These are phyloP conservation scores for Ataeniobius toweri DNA, from an alignment of 2,797 vertebrate species.

Conservation along the genomic window DNA sequence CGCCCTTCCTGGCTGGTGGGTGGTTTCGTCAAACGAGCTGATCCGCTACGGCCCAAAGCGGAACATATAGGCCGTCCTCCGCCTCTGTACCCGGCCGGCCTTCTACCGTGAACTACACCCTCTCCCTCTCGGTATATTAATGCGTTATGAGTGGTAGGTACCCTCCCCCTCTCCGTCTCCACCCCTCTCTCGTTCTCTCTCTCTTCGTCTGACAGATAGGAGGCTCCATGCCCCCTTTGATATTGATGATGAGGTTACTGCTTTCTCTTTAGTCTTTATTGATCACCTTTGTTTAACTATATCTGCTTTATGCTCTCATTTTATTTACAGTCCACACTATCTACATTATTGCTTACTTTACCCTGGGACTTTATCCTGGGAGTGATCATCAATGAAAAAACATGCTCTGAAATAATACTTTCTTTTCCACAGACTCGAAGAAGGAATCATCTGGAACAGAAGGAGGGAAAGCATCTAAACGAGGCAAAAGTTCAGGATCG, in stretches of 20 bases:
- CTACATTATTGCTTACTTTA: not conserved
- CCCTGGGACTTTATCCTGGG: slow-evolving; percentile 33
- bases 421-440: slow-evolving; percentile 90
- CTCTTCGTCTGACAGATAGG: slow-evolving; percentile 61
- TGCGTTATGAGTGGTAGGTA: slow-evolving; percentile 99
- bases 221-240: slow-evolving; percentile 58
- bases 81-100: slow-evolving; percentile 86
- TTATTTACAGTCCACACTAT: slow-evolving; percentile 53
- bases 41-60: slow-evolving; percentile 92
- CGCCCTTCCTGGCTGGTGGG: slow-evolving; percentile 87
- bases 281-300: slow-evolving; percentile 76
- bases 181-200: slow-evolving; percentile 74
- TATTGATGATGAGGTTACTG: slow-evolving; percentile 70
- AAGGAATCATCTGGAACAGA: slow-evolving; percentile 96
- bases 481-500: slow-evolving; percentile 93
- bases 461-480: slow-evolving; percentile 96
- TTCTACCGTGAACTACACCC: slow-evolving; percentile 92
- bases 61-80: slow-evolving; percentile 96
- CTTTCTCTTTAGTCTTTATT: slow-evolving; percentile 63
- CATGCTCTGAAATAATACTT: slow-evolving; percentile 39
- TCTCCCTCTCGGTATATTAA: slow-evolving; percentile 89
- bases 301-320: slow-evolving; percentile 40
- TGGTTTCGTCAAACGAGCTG: slow-evolving; percentile 91
- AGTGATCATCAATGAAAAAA: slow-evolving; percentile 14
- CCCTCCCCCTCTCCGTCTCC: slow-evolving; percentile 89